Conservation (phyloP, 2,113 vertebrate genomes). For the Falco punctatus region DNA sequence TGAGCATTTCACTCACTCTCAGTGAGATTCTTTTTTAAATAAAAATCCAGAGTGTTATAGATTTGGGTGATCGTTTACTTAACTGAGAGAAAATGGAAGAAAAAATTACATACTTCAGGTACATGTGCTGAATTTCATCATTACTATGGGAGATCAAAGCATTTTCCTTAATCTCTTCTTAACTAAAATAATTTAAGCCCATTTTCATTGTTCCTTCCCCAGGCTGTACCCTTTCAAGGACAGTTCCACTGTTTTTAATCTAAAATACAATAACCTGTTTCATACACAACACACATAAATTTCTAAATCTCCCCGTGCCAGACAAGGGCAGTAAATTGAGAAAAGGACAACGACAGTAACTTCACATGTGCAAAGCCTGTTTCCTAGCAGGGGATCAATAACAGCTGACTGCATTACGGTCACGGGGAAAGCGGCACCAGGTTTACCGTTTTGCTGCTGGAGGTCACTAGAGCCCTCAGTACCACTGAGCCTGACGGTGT, state of each 20-base stretch:
- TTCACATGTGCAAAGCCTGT: background rate
- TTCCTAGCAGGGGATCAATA: conserved; percentile 17
- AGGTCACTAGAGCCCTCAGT: background rate
- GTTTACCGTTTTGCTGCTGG: background rate
- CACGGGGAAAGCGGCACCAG: background rate
- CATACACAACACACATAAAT: conserved; percentile 30
- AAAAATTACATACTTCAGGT: background rate
- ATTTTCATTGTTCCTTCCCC: conserved; percentile 18
- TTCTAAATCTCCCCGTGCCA: conserved; percentile 4
- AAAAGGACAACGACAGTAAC: conserved; percentile 11
- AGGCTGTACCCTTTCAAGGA: conserved; percentile 29
- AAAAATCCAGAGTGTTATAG: background rate
- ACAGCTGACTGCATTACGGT: background rate
- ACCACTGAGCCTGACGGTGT: background rate
- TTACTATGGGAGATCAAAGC: background rate
- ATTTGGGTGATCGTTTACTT: background rate
- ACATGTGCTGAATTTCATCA: background rate
- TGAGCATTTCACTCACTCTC: background rate
- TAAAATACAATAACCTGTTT: background rate
- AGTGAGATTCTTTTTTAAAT: background rate
- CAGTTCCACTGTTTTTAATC: conserved; percentile 24
- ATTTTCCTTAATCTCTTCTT: conserved; percentile 25
- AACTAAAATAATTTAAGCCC: conserved; percentile 45
- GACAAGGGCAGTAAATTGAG: conserved; percentile 37
- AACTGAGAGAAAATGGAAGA: background rate